Conservation (phyloP, 2,797 vertebrate species). For the Novumbra hubbsi region DNA sequence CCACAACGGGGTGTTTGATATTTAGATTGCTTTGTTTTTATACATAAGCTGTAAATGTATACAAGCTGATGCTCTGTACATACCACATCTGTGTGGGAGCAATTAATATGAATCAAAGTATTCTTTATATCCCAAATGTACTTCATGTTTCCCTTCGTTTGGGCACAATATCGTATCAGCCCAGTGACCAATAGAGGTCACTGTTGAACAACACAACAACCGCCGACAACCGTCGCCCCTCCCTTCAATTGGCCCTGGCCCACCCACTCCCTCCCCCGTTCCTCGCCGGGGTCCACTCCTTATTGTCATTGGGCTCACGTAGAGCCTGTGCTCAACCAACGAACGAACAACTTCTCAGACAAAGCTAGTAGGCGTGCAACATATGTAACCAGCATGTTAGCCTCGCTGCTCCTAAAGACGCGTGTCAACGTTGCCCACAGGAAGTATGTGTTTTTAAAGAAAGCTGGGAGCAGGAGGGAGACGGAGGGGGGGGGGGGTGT, state of each 20-base stretch:
- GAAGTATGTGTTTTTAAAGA: neutral
- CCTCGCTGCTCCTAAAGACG: conserved; percentile 61
- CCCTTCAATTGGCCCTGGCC: conserved; percentile 30
- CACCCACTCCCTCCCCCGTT: conserved; percentile 20
- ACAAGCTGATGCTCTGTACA: no score
- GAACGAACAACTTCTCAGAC: conserved; percentile 80
- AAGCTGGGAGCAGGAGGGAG: neutral
- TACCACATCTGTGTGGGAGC: no score
- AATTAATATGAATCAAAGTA: no score
- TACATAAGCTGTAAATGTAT: no score
- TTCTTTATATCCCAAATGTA: no score
- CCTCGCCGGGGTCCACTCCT: conserved; percentile 63
- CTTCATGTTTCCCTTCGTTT: no score
- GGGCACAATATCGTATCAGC: neutral
- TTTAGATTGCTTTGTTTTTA: no score
- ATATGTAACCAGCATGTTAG: conserved; percentile 76
- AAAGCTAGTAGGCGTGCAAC: conserved; percentile 75
- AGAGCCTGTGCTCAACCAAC: conserved; percentile 68
- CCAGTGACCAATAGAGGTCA: conserved; percentile 69
- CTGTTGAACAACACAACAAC: conserved; percentile 61
- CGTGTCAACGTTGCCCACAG: conserved; percentile 44
- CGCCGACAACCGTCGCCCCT: conserved; percentile 6
- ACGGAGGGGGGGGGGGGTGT: conserved; percentile 46
- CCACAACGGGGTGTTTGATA: no score
- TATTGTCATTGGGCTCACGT: conserved; percentile 81